Evolutionary conservation across 2,888 invertebrate species (phyloP).

Genomic region (Standfussiana lucernea): DNA sequence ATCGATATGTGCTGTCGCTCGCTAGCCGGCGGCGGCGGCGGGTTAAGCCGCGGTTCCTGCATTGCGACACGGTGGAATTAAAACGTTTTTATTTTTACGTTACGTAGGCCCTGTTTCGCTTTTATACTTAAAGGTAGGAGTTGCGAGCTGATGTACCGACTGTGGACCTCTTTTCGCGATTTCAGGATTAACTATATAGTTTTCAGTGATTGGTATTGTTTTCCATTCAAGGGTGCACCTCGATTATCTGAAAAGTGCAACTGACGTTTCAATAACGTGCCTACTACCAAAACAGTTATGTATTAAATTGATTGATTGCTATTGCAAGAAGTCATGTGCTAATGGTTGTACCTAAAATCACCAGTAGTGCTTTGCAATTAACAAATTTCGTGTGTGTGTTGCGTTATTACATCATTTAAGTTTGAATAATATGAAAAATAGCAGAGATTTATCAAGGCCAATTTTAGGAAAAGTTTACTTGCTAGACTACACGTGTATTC

Average conservation of each 20-base stretch:
- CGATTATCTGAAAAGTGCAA: not conserved
- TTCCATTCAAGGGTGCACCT: not conserved
- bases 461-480: not conserved
- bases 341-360: not conserved
- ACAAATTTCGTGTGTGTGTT: not conserved
- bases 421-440: not conserved
- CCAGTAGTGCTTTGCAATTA: not conserved
- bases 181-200: not conserved
- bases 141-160: not conserved
- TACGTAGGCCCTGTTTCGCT: constrained; percentile 47
- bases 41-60: constrained; percentile 77
- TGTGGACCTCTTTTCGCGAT: not conserved
- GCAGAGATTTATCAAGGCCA: not conserved
- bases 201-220: not conserved
- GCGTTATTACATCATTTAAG: not conserved
- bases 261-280: not conserved
- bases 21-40: constrained; percentile 76
- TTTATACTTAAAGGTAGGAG: constrained; percentile 49
- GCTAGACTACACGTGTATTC: not conserved
- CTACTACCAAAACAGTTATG: not conserved
- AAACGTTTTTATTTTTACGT: constrained; percentile 65
- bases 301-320: not conserved
- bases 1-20: constrained; percentile 85
- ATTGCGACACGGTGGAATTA: constrained; percentile 69
- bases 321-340: not conserved